Conservation (phyloP, 1,140 invertebrate species). For the Drosophila setifemur region DNA sequence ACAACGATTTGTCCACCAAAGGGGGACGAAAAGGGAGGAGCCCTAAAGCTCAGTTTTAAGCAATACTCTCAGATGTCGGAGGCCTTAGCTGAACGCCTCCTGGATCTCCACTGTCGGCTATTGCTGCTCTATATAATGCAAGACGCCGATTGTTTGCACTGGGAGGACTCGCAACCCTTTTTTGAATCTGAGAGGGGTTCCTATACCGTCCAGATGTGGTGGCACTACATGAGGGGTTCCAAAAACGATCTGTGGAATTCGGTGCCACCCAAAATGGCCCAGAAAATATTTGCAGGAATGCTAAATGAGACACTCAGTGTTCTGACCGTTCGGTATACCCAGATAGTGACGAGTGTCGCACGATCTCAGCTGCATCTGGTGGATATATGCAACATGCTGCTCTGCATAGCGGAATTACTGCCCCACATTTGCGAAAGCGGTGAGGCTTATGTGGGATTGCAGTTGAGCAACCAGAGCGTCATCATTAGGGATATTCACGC, state of each 20-base stretch:
- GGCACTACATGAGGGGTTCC: slow-evolving; percentile 92
- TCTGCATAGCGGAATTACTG: slow-evolving; percentile 87
- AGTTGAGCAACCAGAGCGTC: slow-evolving; percentile 84
- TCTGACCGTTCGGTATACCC: slow-evolving; percentile 88
- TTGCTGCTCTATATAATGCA: slow-evolving; percentile 90
- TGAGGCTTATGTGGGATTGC: slow-evolving; percentile 83
- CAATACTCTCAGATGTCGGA: slow-evolving; percentile 91
- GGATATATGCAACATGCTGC: slow-evolving; percentile 89
- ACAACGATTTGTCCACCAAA: slow-evolving; percentile 77
- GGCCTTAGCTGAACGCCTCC: slow-evolving; percentile 89
- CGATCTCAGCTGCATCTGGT: slow-evolving; percentile 86
- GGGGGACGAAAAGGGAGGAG: slow-evolving; percentile 80
- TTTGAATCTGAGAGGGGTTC: slow-evolving; percentile 89
- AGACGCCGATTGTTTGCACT: slow-evolving; percentile 88
- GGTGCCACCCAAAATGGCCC: slow-evolving; percentile 91
- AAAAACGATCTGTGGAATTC: slow-evolving; percentile 90
- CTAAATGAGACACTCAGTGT: slow-evolving; percentile 91
- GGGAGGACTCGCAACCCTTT: slow-evolving; percentile 85
- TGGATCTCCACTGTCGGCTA: slow-evolving; percentile 90
- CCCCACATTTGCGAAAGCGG: slow-evolving; percentile 86
- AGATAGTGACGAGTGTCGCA: slow-evolving; percentile 85
- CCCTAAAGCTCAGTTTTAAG: slow-evolving; percentile 85
- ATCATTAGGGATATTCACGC: slow-evolving; percentile 89
- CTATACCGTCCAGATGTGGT: slow-evolving; percentile 92
- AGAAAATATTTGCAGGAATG: slow-evolving; percentile 90